Conservation (phyloP, 1,140 invertebrate genomes). For the Nomia melanderi region DNA sequence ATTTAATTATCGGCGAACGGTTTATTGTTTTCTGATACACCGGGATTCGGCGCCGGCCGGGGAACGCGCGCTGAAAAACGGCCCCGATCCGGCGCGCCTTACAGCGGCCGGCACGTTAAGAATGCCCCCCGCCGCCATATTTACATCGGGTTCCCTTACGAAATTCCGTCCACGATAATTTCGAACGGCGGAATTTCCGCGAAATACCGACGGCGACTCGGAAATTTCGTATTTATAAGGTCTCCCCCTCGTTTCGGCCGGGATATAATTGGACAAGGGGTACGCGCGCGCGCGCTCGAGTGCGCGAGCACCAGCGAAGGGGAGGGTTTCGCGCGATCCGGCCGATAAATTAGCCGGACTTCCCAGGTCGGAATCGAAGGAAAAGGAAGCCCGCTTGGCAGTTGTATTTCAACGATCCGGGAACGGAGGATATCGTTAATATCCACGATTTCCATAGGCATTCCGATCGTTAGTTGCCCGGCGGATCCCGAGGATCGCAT, state of each 20-base stretch:
- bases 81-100: slow-evolving; percentile 7
- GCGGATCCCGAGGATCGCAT: no score
- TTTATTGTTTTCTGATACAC: neutral
- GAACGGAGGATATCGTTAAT: no score
- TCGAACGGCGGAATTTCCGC: slow-evolving; percentile 31
- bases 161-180: slow-evolving; percentile 39
- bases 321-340: neutral
- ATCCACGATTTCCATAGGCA: no score
- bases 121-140: slow-evolving; percentile 16
- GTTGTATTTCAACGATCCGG: no score
- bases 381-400: slow-evolving; percentile 7
- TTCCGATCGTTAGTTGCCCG: no score
- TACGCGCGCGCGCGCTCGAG: no score
- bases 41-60: neutral
- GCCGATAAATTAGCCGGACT: slow-evolving; percentile 39
- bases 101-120: slow-evolving; percentile 41
- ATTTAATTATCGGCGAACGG: slow-evolving; percentile 38
- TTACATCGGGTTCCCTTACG: slow-evolving; percentile 18
- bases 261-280: slow-evolving; percentile 17
- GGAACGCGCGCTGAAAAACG: slow-evolving; percentile 11
- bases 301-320: no score
- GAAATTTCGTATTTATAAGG: slow-evolving; percentile 44
- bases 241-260: slow-evolving; percentile 1
- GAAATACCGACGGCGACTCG: slow-evolving; percentile 18
- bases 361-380: slow-evolving; percentile 20